These are phyloP conservation scores for Rugalucina vietnamica DNA, from an alignment of 2,888 invertebrate species.

Conservation along the genomic window DNA sequence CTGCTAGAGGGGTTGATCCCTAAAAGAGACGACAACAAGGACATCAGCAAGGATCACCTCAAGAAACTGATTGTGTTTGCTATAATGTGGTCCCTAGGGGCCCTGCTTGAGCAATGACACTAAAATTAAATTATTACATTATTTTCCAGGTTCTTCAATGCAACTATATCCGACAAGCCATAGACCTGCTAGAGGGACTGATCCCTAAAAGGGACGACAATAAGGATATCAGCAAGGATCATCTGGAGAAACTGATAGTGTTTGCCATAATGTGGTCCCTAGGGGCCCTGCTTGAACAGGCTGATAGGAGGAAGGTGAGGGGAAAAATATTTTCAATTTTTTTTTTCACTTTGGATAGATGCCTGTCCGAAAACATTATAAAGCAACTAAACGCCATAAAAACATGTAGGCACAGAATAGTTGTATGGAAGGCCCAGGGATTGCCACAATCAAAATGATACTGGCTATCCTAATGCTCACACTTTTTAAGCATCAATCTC, in stretches of 20 bases:
- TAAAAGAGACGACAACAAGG: constrained; percentile 83
- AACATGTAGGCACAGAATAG: too few relatives aligned
- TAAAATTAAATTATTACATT: too few relatives aligned
- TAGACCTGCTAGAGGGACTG: constrained; percentile 91
- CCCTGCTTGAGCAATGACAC: constrained; percentile 90
- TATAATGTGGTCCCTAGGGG: constrained; percentile 96
- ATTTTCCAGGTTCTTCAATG: constrained; percentile 91
- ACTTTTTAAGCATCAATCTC: too few relatives aligned
- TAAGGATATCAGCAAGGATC: constrained; percentile 86
- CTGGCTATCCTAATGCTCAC: too few relatives aligned
- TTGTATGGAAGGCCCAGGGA: too few relatives aligned
- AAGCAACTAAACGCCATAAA: too few relatives aligned
- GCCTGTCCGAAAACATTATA: too few relatives aligned
- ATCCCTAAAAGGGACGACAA: constrained; percentile 87
- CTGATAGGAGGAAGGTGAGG: constrained; percentile 91
- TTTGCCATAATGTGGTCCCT: constrained; percentile 96
- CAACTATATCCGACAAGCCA: constrained; percentile 91
- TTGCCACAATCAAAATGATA: too few relatives aligned
- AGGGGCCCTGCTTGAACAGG: constrained; percentile 93
- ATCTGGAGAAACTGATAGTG: constrained; percentile 92
- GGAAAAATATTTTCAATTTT: too few relatives aligned
- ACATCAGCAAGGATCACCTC: constrained; percentile 89
- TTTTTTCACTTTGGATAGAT: too few relatives aligned
- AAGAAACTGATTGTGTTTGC: constrained; percentile 94
- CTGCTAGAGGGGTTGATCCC: constrained; percentile 95